Conservation (phyloP, 2,113 vertebrate genomes). For the Corythaeola cristata region DNA sequence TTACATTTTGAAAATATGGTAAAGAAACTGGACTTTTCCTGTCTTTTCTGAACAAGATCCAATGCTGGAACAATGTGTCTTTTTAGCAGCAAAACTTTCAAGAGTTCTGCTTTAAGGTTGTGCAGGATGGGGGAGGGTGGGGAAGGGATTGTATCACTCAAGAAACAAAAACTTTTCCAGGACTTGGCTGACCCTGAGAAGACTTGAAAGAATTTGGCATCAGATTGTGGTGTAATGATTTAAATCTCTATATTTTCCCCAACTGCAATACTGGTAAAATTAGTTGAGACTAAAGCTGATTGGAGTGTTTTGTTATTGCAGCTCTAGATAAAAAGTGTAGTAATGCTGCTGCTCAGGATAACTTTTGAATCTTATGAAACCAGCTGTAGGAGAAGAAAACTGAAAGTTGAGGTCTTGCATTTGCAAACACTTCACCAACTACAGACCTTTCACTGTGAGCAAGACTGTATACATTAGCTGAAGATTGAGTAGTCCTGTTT, state of each 20-base stretch:
- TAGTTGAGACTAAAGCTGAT: not conserved
- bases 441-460: not conserved
- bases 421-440: not conserved
- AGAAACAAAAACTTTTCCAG: not conserved
- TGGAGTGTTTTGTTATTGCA: not conserved
- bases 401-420: not conserved
- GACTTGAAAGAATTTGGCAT: slow-evolving; percentile 4
- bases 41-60: not conserved
- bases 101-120: not conserved
- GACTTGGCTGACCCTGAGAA: not conserved
- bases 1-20: not conserved
- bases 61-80: not conserved
- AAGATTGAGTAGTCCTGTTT: not conserved
- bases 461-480: not conserved
- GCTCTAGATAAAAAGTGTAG: not conserved
- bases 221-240: not conserved
- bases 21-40: not conserved
- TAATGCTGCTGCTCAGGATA: not conserved
- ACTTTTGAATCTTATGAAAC: not conserved
- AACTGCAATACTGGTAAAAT: not conserved
- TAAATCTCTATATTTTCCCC: not conserved
- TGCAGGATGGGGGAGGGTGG: rapidly evolving
- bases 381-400: not conserved
- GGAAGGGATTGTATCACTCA: not conserved
- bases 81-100: not conserved